phyloP scores from a whole-genome alignment of 2,888 invertebrate species.

The Sclerodermus sp. region DNA sequence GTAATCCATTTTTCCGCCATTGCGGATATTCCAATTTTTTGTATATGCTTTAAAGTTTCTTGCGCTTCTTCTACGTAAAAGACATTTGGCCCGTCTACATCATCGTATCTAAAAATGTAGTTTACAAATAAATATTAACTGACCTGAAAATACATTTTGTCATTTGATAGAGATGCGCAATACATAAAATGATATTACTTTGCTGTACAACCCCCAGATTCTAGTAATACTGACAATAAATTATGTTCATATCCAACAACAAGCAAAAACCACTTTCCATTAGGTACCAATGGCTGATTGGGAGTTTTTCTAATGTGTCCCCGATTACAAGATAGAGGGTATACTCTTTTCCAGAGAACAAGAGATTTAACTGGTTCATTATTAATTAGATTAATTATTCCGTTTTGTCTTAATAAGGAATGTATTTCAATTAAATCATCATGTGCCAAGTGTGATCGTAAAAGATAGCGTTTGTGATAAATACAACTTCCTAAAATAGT shows the following conservation, averaged over 20 bases:
- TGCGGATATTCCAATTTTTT: slow-evolving; percentile 74
- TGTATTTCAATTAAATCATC: slow-evolving; percentile 76
- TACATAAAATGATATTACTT: slow-evolving; percentile 57
- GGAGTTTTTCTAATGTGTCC: slow-evolving; percentile 28
- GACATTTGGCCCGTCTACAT: slow-evolving; percentile 71
- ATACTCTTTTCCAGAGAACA: slow-evolving; percentile 78
- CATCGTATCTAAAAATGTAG: slow-evolving; percentile 59
- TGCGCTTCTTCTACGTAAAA: slow-evolving; percentile 91
- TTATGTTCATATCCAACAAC: slow-evolving; percentile 72
- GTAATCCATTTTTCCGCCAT: slow-evolving; percentile 70
- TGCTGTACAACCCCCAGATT: slow-evolving; percentile 76
- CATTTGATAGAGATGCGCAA: not conserved
- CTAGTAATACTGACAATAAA: slow-evolving; percentile 72
- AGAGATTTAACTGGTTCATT: slow-evolving; percentile 71
- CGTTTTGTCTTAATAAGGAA: slow-evolving; percentile 74
- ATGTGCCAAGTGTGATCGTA: slow-evolving; percentile 77
- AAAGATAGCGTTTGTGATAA: slow-evolving; percentile 69
- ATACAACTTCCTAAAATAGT: slow-evolving; percentile 69
- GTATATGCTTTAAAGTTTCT: slow-evolving; percentile 77
- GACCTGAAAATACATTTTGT: no score
- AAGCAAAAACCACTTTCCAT: slow-evolving; percentile 73
- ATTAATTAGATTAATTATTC: slow-evolving; percentile 70
- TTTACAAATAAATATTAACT: slow-evolving; percentile 17
- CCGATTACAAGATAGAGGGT: slow-evolving; percentile 60
- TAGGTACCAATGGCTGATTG: slow-evolving; percentile 55